Base-by-base conservation (phyloP, 2,797 vertebrate genomes). In the Hypotaenidia philippensis region DNA sequence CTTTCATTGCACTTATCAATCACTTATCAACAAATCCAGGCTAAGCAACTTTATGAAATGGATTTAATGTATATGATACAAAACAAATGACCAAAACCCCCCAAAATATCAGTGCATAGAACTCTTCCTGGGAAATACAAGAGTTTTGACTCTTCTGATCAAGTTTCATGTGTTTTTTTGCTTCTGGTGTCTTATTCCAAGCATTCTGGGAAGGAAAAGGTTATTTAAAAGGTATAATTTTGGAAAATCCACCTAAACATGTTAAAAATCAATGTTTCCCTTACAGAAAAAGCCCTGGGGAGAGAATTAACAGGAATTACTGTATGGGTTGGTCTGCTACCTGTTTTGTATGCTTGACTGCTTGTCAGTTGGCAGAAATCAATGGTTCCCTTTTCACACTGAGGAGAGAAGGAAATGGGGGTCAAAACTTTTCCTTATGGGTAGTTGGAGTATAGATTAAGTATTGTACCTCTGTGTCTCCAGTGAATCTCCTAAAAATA, bases 281-380 rank as follows among this genome's bases (percentile, higher is more conserved):
- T 97, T 95, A 41, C 38, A 78, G 71, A 91, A 87, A 22, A 74
- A 92, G 66, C 61, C 90, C 87, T 17, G 14, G 41, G 81, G 96
- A 83, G 63, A 96, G 77, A 94, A 97, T 97, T 93, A 96, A 59
- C 40, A 87, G 71, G 59, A 95, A 92, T 97, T 87, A 91, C 59
- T 89, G 12, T 63, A 49, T 44, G n/a, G 70, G 64, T 87, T 89
- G 4, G 25, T 92, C 90, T 94, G 93, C 93, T 96, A 53, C 94
- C 92, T 69, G 65, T 93, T 97, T 97, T 90, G 22, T 89, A 87
- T 93, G 93, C 95, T 84, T 95, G 83, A 86, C 72, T 95, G 94
- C 85, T 93, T 94, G 82, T 97, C 90, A 88, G 65, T 89, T 76
- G 92, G 61, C 85, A 96, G 88, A 97, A 97, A 97, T 96, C 97